These are phyloP conservation scores for Homalodisca vitripennis DNA, from an alignment of 1,140 invertebrate species.

Conservation along the genomic window DNA sequence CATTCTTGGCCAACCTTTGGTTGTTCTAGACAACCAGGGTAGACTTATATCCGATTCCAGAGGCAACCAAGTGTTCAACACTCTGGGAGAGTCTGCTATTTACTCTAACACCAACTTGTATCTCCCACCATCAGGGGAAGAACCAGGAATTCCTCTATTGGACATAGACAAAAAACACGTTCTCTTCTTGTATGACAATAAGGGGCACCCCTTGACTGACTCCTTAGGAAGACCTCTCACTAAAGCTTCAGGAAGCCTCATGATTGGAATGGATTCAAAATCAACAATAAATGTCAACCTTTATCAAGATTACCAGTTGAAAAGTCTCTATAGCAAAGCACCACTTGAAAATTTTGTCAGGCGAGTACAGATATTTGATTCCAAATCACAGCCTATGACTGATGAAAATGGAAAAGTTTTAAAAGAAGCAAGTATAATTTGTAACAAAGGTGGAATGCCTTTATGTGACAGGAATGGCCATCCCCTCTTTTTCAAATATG, in stretches of 20 bases:
- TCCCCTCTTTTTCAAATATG: constrained; percentile 28
- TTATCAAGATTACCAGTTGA: background rate
- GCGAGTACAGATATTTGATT: constrained; percentile 21
- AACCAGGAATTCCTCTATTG: background rate
- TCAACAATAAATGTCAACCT: background rate
- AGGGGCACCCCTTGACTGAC: constrained; percentile 19
- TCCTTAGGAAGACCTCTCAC: constrained; percentile 2
- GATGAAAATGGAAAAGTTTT: constrained; percentile 6
- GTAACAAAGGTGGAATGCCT: constrained; percentile 19
- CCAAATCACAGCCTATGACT: background rate
- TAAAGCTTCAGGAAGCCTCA: background rate
- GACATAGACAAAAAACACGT: constrained; percentile 11
- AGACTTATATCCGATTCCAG: background rate
- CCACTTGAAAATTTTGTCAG: constrained; percentile 14
- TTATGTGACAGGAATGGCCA: constrained; percentile 10
- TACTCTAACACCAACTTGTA: background rate
- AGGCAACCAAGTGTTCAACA: constrained; percentile 21
- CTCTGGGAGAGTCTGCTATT: constrained; percentile 6
- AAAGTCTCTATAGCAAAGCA: background rate
- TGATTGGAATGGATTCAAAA: constrained; percentile 13
- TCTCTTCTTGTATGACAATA: constrained; percentile 21
- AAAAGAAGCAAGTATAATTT: background rate
- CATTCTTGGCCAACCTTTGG: constrained; percentile 2
- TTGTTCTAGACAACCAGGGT: background rate
- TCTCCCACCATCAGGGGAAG: background rate